Evolutionary conservation across 1,140 invertebrate genomes (phyloP).

Genomic region (Aphaenogaster floridana): DNA sequence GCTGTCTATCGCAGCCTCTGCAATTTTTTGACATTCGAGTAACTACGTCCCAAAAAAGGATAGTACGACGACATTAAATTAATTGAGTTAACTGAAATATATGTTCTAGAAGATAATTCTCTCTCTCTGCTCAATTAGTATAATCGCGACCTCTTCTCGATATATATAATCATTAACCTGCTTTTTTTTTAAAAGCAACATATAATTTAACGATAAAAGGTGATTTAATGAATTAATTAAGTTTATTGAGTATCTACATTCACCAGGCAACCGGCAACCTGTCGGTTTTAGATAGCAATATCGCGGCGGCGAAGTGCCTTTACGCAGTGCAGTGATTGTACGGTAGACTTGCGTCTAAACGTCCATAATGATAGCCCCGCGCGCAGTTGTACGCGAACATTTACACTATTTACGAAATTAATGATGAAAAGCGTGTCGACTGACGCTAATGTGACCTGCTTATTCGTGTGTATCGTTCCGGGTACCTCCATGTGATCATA

Average conservation of each 20-base stretch:
- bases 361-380: conserved; percentile 34
- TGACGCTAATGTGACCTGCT: conserved; percentile 12
- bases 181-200: background rate
- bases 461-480: conserved; percentile 1
- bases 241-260: conserved; percentile 12
- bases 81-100: background rate
- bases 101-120: background rate
- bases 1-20: background rate
- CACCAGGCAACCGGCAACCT: background rate
- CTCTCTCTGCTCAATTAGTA: background rate
- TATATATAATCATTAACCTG: conserved; percentile 5
- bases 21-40: background rate
- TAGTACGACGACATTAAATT: background rate
- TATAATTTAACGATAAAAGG: conserved; percentile 33
- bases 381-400: background rate
- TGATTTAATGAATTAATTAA: conserved; percentile 48
- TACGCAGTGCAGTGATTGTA: conserved; percentile 40
- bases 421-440: conserved; percentile 49
- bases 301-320: conserved; percentile 5
- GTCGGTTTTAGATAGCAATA: conserved; percentile 37
- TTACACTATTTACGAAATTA: conserved; percentile 60
- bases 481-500: conserved; percentile 7
- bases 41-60: background rate
- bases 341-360: conserved; percentile 24
- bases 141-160: conserved; percentile 20